Evolutionary conservation across 2,113 vertebrate species (phyloP).

Genomic region (Ardeotis arabs): DNA sequence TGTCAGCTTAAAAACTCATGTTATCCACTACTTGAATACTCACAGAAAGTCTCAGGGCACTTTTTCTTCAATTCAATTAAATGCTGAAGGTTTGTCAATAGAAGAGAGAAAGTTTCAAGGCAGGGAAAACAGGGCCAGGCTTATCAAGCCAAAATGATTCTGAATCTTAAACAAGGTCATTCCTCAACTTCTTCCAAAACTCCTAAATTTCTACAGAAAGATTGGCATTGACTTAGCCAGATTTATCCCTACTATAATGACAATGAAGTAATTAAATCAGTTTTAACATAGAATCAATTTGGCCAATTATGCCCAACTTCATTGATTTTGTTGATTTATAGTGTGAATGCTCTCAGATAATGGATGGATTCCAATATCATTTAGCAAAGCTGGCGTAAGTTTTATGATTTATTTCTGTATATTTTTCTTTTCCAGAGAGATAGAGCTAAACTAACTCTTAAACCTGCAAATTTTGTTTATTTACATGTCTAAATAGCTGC

Average conservation of each 20-base stretch:
- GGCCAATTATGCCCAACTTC: neutral
- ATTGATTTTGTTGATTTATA: neutral
- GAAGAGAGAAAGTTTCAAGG: neutral
- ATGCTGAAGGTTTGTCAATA: neutral
- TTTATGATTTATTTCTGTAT: neutral
- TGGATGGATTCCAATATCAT: neutral
- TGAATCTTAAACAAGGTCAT: neutral
- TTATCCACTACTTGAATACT: conserved; percentile 14
- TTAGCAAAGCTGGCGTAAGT: neutral
- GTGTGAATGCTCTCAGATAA: neutral
- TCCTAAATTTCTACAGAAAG: neutral
- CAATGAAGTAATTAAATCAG: neutral
- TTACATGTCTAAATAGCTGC: neutral
- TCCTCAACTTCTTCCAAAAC: neutral
- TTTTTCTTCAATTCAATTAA: conserved; percentile 30
- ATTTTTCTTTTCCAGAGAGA: neutral
- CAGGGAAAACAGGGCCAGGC: neutral
- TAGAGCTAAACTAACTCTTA: neutral
- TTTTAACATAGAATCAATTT: conserved; percentile 15
- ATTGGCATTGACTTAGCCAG: neutral
- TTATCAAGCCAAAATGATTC: conserved; percentile 15
- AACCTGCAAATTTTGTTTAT: neutral
- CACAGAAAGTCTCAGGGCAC: neutral
- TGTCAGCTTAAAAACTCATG: conserved; percentile 41
- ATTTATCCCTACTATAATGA: neutral